Evolutionary conservation across 2,113 vertebrate genomes (phyloP).

Genomic region (Channa maculata): DNA sequence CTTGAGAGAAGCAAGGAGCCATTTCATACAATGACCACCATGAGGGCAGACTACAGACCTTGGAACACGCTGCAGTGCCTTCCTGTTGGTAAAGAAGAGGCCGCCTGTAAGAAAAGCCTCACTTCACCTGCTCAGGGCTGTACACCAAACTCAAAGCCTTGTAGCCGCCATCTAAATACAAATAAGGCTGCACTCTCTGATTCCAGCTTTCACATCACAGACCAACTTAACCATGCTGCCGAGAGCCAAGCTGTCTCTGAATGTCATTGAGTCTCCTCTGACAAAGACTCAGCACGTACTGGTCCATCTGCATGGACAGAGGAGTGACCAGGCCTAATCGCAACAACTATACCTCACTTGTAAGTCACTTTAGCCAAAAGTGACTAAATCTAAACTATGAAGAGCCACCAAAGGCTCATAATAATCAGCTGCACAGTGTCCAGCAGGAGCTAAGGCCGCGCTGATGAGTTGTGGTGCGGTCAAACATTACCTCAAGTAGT

Average conservation of each 20-base stretch:
- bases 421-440: background rate
- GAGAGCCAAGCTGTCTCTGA: slow-evolving; percentile 59
- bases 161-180: background rate
- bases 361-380: too few species aligned
- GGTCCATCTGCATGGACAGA: slow-evolving; percentile 21
- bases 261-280: slow-evolving; percentile 56
- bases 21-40: slow-evolving; percentile 68
- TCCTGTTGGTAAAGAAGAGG: slow-evolving; percentile 2
- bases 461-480: background rate
- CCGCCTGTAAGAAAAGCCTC: slow-evolving; percentile 54
- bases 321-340: background rate
- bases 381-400: background rate
- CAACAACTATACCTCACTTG: background rate
- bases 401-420: background rate
- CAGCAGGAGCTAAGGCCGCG: slow-evolving; percentile 5
- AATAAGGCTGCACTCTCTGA: slow-evolving; percentile 49
- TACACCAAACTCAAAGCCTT: slow-evolving; percentile 49
- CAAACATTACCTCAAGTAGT: slow-evolving; percentile 22
- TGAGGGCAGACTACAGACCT: slow-evolving; percentile 75
- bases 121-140: slow-evolving; percentile 35
- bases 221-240: slow-evolving; percentile 54
- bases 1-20: slow-evolving; percentile 10
- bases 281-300: slow-evolving; percentile 58
- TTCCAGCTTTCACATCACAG: slow-evolving; percentile 69
- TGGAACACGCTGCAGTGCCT: slow-evolving; percentile 46